Conservation (phyloP, 2,888 invertebrate genomes). For the Megaustenia siamemsis region DNA sequence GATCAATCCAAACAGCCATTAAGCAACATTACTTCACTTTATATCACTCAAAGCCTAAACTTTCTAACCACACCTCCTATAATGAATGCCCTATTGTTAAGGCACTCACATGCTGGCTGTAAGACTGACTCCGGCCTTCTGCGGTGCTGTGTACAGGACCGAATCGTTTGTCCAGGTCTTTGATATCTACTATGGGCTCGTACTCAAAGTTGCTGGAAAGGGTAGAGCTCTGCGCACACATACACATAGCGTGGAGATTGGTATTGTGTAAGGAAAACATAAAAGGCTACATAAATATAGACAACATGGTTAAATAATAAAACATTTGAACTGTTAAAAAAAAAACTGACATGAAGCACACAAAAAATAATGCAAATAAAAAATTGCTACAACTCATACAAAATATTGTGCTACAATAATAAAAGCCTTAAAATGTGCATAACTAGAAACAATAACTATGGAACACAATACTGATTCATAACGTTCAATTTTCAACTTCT, state of each 20-base stretch:
- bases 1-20: not conserved
- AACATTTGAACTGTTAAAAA: too few relatives aligned
- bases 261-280: not conserved
- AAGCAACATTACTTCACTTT: not conserved
- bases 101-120: conserved; percentile 39
- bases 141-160: conserved; percentile 19
- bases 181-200: conserved; percentile 59
- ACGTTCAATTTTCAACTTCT: too few relatives aligned
- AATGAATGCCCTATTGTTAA: conserved; percentile 31
- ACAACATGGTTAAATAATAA: too few relatives aligned
- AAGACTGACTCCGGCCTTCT: conserved; percentile 20
- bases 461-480: too few relatives aligned
- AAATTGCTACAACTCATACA: too few relatives aligned
- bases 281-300: not conserved
- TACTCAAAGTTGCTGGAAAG: conserved; percentile 53
- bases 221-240: conserved; percentile 51
- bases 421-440: too few relatives aligned
- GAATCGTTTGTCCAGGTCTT: conserved; percentile 56
- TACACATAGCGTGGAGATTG: conserved; percentile 43
- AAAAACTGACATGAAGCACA: too few relatives aligned
- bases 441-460: too few relatives aligned
- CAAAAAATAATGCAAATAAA: too few relatives aligned
- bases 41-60: not conserved
- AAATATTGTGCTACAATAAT: too few relatives aligned
- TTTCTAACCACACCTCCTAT: not conserved